These are phyloP conservation scores for Atta colombica DNA, from an alignment of 1,140 invertebrate species.

Conservation along the genomic window DNA sequence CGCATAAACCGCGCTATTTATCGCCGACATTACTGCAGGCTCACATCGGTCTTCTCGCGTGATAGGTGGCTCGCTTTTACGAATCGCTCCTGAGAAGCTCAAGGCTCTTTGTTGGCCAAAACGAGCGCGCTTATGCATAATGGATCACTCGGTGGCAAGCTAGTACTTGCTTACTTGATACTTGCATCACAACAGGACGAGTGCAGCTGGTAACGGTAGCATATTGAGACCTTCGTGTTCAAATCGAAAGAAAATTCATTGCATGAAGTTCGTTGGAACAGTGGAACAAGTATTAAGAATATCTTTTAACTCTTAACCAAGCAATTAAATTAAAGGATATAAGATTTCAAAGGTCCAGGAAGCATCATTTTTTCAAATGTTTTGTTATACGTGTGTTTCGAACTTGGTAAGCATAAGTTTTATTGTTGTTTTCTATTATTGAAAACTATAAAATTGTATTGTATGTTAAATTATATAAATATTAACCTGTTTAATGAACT, in stretches of 20 bases:
- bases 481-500: no score
- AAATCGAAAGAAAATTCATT: neutral
- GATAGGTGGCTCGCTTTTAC: slow-evolving; percentile 50
- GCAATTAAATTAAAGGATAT: no score
- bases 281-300: no score
- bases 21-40: slow-evolving; percentile 42
- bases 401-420: no score
- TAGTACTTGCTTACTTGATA: slow-evolving; percentile 54
- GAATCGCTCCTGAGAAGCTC: slow-evolving; percentile 33
- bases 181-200: slow-evolving; percentile 11
- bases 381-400: no score
- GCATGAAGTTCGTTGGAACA: neutral
- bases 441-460: no score
- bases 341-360: no score
- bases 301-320: no score
- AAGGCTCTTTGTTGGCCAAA: slow-evolving; percentile 58
- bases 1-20: slow-evolving; percentile 58
- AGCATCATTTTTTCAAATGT: no score
- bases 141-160: slow-evolving; percentile 37
- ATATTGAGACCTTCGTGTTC: neutral
- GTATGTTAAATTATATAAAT: no score
- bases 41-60: slow-evolving; percentile 59
- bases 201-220: neutral
- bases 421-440: no score
- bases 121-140: slow-evolving; percentile 59